phyloP scores from a whole-genome alignment of 1,140 invertebrate genomes.

The Cherax destructor region DNA sequence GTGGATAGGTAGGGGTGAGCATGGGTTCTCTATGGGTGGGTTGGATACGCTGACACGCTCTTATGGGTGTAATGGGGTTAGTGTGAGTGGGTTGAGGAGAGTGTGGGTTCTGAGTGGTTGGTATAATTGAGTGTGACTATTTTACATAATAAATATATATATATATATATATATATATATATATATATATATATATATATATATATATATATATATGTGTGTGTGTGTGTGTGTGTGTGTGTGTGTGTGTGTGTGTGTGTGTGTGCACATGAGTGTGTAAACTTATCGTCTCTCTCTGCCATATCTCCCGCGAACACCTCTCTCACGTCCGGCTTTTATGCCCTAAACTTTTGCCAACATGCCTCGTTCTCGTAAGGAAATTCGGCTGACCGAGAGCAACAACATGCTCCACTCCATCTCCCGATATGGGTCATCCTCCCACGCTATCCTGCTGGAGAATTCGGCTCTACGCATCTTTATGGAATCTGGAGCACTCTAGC shows the following conservation, averaged over 20 bases:
- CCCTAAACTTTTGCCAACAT: not conserved
- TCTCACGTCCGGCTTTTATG: not conserved
- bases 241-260: not conserved
- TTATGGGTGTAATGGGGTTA: too few species aligned
- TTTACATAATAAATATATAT: too few species aligned
- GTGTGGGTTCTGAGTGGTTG: too few species aligned
- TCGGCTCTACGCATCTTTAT: not conserved
- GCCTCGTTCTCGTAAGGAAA: not conserved
- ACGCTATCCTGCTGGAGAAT: not conserved
- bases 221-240: not conserved
- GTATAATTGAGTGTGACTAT: too few species aligned
- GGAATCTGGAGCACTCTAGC: not conserved
- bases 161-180: too few species aligned
- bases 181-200: too few species aligned
- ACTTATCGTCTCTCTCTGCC: not conserved
- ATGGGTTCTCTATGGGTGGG: too few species aligned
- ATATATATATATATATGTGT: too few species aligned
- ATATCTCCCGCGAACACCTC: not conserved
- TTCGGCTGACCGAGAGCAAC: not conserved
- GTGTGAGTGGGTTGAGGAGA: too few species aligned
- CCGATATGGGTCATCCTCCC: not conserved
- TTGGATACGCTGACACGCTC: too few species aligned
- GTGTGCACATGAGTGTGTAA: not conserved
- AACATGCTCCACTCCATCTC: not conserved
- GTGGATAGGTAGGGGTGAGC: too few species aligned